phyloP scores from a whole-genome alignment of 1,140 invertebrate species.

The Danaus melanippus region DNA sequence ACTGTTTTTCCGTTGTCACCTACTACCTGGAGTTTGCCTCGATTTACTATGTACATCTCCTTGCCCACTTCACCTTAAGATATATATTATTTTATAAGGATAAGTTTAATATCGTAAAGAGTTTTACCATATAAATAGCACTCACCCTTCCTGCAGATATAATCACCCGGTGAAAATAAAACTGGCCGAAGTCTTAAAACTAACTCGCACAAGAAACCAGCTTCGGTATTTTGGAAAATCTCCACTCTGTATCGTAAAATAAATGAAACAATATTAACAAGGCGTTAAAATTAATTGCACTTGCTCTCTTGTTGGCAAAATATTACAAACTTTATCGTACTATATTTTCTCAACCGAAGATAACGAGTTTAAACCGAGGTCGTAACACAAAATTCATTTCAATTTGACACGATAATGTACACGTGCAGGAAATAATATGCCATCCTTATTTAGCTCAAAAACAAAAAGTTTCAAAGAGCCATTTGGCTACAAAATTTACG shows the following conservation, averaged over 20 bases:
- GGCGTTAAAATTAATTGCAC: too few relatives aligned
- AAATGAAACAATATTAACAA: too few relatives aligned
- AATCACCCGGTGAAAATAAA: conserved; percentile 97
- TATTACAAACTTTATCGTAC: too few relatives aligned
- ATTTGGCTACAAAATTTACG: conserved; percentile 60
- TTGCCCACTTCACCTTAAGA: conserved; percentile 95
- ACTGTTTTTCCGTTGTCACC: conserved; percentile 98
- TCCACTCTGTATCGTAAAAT: conserved; percentile 80
- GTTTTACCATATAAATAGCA: conserved; percentile 4
- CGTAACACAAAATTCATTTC: too few relatives aligned
- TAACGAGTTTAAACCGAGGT: too few relatives aligned
- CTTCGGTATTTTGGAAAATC: conserved; percentile 99
- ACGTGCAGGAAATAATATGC: too few relatives aligned
- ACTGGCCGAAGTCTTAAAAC: conserved; percentile 95
- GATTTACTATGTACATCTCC: conserved; percentile 99
- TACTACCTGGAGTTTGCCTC: conserved; percentile 95
- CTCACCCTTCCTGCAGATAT: conserved; percentile 97
- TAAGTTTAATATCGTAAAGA: not conserved
- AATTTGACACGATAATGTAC: too few relatives aligned
- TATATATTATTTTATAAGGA: conserved; percentile 4
- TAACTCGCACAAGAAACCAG: conserved; percentile 97
- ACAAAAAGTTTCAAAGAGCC: conserved; percentile 40
- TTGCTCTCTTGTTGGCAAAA: too few relatives aligned
- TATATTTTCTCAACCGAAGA: too few relatives aligned
- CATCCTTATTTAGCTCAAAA: conserved; percentile 29